Percentiles rank a stretch among this genome's conserved stretches.
Evolutionary conservation across 2,113 vertebrate genomes (phyloP).

Genomic region (Engystomops pustulosus): DNA sequence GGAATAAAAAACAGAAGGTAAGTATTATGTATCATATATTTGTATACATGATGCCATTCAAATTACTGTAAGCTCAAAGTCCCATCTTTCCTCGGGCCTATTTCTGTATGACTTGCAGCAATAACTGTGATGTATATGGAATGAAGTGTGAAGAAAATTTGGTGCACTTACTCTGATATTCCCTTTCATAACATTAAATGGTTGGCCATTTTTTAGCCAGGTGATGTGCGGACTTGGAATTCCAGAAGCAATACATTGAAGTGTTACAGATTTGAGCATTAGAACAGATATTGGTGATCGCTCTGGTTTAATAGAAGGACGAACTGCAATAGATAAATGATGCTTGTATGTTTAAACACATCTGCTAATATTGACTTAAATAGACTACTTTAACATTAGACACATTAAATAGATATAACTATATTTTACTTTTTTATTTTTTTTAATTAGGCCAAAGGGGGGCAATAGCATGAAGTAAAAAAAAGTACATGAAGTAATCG

Average conservation of each 20-base stretch:
- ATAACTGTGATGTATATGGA: background rate
- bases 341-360: too few relatives aligned
- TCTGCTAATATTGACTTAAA: too few relatives aligned
- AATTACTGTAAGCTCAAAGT: too few relatives aligned
- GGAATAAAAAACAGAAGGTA: too few relatives aligned
- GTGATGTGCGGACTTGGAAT: constrained; percentile 89
- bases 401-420: too few relatives aligned
- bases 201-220: constrained; percentile 91
- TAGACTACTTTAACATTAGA: too few relatives aligned
- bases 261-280: constrained; percentile 76
- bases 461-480: too few relatives aligned
- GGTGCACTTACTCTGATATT: constrained; percentile 79
- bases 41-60: too few relatives aligned
- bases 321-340: constrained; percentile 81
- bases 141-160: background rate
- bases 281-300: constrained; percentile 82
- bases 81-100: background rate
- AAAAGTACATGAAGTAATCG: too few relatives aligned
- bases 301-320: constrained; percentile 86
- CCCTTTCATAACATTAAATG: constrained; percentile 84
- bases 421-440: too few relatives aligned
- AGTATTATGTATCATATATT: too few relatives aligned
- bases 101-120: background rate
- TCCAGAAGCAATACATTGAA: constrained; percentile 89
- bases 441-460: too few relatives aligned